Base-by-base conservation (phyloP, 2,113 vertebrate genomes). In the Daboia siamensis region DNA sequence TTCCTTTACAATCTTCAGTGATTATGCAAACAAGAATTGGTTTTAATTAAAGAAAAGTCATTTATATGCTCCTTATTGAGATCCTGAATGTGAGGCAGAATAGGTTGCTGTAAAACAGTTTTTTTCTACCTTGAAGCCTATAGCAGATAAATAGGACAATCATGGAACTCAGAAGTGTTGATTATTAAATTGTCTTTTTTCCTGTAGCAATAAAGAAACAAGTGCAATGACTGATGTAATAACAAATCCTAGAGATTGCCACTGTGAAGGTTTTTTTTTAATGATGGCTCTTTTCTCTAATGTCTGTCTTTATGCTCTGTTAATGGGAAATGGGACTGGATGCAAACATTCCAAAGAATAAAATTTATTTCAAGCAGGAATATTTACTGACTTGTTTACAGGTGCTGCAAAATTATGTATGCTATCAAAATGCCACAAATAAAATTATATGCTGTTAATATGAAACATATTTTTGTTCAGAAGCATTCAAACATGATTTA, bases 191-290 rank as follows among this genome's bases (percentile, higher is more conserved):
- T 95, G 96, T 97, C 97, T 98, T 97, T 94, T 97, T 98, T 15
- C 90, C 95, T 97, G 93, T 96, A 98, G 97, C 98, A 98, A 98
- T 98, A 98, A 97, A 97, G 96, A 96, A 98, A 94, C 95, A 98
- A 97, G 97, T 98, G 98, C 98, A 98, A 98, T 98, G 97, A 97
- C 96, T 96, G 94, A 96, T 95, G 95, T 97, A 96, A 96, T 96
- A 96, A 96, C 96, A 97, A 95, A 96, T 92, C 94, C 95, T 95
- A 92, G 96, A 97, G 97, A 94, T 95, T 69, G 96, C 97, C 98
- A 97, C 98, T 97, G 97, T 96, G 95, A 96, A 94, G 97, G 92
- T 94, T 97, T 74, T 12, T 88, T 57, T 97, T 94, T 96, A 97
- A 96, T 96, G 95, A 90, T 96, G 94, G 94, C 94, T 80, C 93